Base-by-base conservation (phyloP, 2,113 vertebrate species). In the Calidris pygmaea region DNA sequence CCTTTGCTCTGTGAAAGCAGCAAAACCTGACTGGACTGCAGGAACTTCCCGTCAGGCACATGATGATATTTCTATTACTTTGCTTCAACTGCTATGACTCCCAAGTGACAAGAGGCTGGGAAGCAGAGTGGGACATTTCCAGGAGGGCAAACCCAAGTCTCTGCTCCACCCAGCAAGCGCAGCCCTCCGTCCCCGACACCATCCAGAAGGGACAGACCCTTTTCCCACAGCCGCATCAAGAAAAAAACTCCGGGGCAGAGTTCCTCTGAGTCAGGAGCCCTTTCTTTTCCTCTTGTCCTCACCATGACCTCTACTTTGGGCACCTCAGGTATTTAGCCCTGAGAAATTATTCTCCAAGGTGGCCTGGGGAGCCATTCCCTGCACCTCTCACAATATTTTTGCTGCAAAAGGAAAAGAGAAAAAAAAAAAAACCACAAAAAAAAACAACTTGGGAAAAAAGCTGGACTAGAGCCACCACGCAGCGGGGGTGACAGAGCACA, bases 221-320 rank as follows among this genome's bases (percentile, higher is more conserved):
- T 87, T 94, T 87, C 66, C 83, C 58, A 60, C 14, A 91, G 72
- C 48, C 1, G 2, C 52, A 55, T 59, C 71, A 80, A 68, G 55
- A 53, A 85, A 85, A 58, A 88, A 85, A 67, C 67, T 78, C 35
- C 14, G 24, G 24, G 52, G 27, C 83, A 89, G 59, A 67, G 68
- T 87, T 93, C 73, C 59, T 96, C 88, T 88, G 85, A 88, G 41
- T 90, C 68, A 90, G 50, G 26, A 87, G 48, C 0, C 0, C 45
- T 93, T 93, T 81, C 80, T 93, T 95, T 92, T 86, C 83, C 90
- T 96, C 73, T 93, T 89, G 80, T 71, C 93, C 89, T 96, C 85
- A 66, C 71, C 20, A 4, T 45, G 88, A 96, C 92, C 88, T 68
- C 59, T 72, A 52, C 62, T 58, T 56, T 43, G n/a, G 73, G 56